phyloP scores from a whole-genome alignment of 30 jellyfish, hydroid and myxozoan genomes.

The Hydractinia symbiolongicarpus region DNA sequence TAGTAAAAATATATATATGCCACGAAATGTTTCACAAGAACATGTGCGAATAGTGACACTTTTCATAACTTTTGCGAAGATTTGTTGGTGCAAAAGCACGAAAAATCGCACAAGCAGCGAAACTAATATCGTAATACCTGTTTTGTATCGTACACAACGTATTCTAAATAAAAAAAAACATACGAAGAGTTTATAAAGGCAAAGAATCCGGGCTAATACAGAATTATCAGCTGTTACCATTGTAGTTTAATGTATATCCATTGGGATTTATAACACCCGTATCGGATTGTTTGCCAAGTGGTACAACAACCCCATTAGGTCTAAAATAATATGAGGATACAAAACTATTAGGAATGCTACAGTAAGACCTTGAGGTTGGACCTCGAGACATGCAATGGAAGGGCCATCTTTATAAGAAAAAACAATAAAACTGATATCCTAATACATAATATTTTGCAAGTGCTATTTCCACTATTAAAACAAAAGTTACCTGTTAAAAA shows the following conservation, averaged over 20 bases:
- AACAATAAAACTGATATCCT: neutral
- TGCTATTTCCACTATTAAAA: no score
- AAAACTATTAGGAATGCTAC: neutral
- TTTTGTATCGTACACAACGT: constrained; percentile 76
- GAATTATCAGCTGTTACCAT: constrained; percentile 43
- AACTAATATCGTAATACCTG: constrained; percentile 41
- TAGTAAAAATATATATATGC: no score
- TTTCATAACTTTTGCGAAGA: no score
- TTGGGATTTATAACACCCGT: constrained; percentile 64
- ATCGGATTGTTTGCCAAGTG: constrained; percentile 61
- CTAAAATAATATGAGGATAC: constrained; percentile 13
- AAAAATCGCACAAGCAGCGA: no score
- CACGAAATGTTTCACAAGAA: no score
- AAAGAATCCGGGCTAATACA: neutral
- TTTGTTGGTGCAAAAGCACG: no score
- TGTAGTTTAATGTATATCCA: constrained; percentile 83
- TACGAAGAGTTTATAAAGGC: neutral
- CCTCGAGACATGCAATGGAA: no score
- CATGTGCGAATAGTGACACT: no score
- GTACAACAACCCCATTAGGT: constrained; percentile 79
- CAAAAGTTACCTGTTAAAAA: no score
- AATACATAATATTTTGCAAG: no score
- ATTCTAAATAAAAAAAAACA: constrained; percentile 43
- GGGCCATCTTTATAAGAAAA: neutral
- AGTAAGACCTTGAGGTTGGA: no score